Conservation (phyloP, 2,113 vertebrate species). For the Rhea pennata region DNA sequence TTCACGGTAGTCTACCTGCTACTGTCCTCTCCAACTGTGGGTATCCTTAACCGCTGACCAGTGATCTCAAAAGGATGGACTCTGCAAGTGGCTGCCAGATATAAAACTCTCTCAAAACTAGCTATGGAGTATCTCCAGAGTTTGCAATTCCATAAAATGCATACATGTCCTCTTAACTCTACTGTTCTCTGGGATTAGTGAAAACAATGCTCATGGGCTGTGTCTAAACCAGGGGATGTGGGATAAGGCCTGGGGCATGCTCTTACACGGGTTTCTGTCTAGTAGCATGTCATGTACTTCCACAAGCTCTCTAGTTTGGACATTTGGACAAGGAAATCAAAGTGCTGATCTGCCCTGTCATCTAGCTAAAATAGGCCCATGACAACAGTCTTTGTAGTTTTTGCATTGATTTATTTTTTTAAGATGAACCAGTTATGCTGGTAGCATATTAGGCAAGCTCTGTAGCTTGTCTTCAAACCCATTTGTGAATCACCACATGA, state of each 20-base stretch:
- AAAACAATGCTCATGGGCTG: neutral
- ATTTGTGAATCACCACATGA: neutral
- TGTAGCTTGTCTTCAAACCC: neutral
- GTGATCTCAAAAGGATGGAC: neutral
- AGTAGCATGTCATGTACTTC: neutral
- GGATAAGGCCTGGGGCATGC: neutral
- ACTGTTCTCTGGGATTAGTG: neutral
- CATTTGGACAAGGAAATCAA: neutral
- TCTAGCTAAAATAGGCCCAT: neutral
- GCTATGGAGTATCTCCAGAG: neutral
- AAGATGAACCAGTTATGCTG: neutral
- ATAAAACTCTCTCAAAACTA: neutral
- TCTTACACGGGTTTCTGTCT: neutral
- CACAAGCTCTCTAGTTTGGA: neutral
- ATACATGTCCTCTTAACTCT: neutral
- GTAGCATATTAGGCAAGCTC: neutral
- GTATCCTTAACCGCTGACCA: neutral
- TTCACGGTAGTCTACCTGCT: too few relatives aligned
- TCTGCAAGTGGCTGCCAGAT: neutral
- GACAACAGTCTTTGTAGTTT: neutral
- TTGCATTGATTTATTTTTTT: neutral
- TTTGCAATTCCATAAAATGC: neutral
- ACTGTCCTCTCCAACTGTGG: accelerated
- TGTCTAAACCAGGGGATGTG: neutral
- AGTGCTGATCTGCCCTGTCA: neutral